Percentiles rank a stretch among this genome's conserved stretches.
phyloP scores from a whole-genome alignment of 2,888 invertebrate genomes.

The Drosophila rubida region DNA sequence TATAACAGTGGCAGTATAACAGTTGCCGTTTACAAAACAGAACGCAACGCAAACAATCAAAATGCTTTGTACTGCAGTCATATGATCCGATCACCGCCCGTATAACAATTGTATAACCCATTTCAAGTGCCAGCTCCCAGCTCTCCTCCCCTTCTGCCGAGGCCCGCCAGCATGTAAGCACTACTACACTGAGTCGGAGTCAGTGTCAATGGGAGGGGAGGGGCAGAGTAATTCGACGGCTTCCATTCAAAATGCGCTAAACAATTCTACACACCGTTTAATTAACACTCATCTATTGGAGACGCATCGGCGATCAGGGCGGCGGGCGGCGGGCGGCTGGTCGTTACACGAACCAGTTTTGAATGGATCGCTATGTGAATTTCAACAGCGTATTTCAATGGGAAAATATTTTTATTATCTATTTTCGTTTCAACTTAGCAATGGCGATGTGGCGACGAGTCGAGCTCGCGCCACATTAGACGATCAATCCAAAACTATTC shows the following conservation, averaged over 20 bases:
- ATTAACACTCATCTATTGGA: conserved; percentile 59
- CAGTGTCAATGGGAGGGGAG: background rate
- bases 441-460: background rate
- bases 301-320: background rate
- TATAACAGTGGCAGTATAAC: conserved; percentile 10
- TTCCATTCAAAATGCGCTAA: conserved; percentile 48
- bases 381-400: conserved; percentile 19
- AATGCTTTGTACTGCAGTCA: conserved; percentile 12
- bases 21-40: background rate
- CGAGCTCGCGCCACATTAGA: background rate
- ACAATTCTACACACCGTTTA: conserved; percentile 58
- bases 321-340: background rate
- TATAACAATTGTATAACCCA: conserved; percentile 39
- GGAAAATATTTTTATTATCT: conserved; percentile 3
- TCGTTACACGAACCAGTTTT: conserved; percentile 42
- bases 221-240: background rate
- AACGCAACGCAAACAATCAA: background rate
- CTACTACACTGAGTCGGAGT: background rate
- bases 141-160: background rate
- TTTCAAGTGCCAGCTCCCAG: conserved; percentile 1
- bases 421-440: conserved; percentile 1
- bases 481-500: background rate
- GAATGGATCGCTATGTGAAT: conserved; percentile 29
- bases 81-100: conserved; percentile 28
- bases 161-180: conserved; percentile 14